Evolutionary conservation across 2,888 invertebrate genomes (phyloP).

Genomic region (Icerya purchasi): DNA sequence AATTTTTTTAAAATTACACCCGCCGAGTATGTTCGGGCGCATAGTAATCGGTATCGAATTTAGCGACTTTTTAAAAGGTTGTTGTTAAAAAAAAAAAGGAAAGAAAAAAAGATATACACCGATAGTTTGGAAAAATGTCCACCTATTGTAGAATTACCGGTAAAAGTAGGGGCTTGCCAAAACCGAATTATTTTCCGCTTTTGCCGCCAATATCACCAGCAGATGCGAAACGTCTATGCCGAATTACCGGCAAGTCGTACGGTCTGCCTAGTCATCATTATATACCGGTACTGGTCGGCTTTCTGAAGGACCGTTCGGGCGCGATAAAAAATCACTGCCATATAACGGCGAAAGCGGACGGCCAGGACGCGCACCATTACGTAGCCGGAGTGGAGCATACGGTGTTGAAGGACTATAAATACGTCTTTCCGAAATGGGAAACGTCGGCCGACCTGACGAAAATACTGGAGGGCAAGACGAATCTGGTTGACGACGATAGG

Average conservation of each 20-base stretch:
- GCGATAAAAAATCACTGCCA: constrained; percentile 30
- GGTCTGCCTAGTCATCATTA: constrained; percentile 53
- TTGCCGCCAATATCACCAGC: constrained; percentile 60
- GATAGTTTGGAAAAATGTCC: constrained; percentile 17
- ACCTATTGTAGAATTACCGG: constrained; percentile 61
- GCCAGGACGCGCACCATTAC: constrained; percentile 34
- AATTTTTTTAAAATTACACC: too few species aligned
- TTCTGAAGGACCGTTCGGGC: constrained; percentile 19
- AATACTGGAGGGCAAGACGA: constrained; percentile 35
- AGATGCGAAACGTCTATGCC: constrained; percentile 57
- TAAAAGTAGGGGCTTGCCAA: constrained; percentile 52
- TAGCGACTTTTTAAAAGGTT: too few species aligned
- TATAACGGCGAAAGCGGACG: constrained; percentile 28
- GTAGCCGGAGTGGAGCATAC: constrained; percentile 30
- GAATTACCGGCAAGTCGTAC: constrained; percentile 55
- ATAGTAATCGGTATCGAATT: too few species aligned
- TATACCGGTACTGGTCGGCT: constrained; percentile 46
- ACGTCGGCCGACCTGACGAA: constrained; percentile 31
- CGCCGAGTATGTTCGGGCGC: too few species aligned
- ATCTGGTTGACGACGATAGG: constrained; percentile 33
- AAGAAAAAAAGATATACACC: too few species aligned
- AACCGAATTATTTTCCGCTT: constrained; percentile 61
- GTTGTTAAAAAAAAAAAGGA: too few species aligned
- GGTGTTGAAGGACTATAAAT: constrained; percentile 44
- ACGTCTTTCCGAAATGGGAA: constrained; percentile 49